These are phyloP conservation scores for Sipha flava DNA, from an alignment of 1,140 invertebrate genomes.

Conservation along the genomic window DNA sequence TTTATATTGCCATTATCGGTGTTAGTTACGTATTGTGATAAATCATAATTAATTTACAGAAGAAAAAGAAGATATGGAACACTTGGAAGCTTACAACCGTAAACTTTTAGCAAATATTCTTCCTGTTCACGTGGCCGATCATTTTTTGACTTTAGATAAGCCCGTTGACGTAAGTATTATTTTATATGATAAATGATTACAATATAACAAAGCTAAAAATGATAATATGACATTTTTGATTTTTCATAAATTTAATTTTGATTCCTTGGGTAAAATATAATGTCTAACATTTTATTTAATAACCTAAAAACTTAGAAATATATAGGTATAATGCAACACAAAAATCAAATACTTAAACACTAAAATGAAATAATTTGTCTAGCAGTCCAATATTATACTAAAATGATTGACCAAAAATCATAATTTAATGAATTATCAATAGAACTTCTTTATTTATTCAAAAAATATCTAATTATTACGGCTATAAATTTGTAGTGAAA, in stretches of 20 bases:
- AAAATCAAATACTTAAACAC: no score
- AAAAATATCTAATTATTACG: no score
- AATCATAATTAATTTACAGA: constrained; percentile 49
- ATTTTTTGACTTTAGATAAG: constrained; percentile 77
- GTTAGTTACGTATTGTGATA: no score
- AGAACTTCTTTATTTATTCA: no score
- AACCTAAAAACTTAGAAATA: background rate
- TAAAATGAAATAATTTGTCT: no score
- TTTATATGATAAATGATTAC: background rate
- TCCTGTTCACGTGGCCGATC: constrained; percentile 86
- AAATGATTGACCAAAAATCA: no score
- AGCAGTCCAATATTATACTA: no score
- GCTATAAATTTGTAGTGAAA: no score
- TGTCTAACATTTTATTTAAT: background rate
- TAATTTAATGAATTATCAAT: no score
- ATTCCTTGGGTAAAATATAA: background rate
- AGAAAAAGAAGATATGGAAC: constrained; percentile 91
- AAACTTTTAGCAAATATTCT: constrained; percentile 91
- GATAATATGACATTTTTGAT: background rate
- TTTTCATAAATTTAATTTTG: background rate
- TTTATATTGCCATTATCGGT: background rate
- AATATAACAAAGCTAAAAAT: background rate
- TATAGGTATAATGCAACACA: background rate
- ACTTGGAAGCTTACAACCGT: constrained; percentile 84
- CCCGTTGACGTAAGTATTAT: constrained; percentile 62